phyloP scores from a whole-genome alignment of 2,113 vertebrate genomes.

The Heterochromis multidens region DNA sequence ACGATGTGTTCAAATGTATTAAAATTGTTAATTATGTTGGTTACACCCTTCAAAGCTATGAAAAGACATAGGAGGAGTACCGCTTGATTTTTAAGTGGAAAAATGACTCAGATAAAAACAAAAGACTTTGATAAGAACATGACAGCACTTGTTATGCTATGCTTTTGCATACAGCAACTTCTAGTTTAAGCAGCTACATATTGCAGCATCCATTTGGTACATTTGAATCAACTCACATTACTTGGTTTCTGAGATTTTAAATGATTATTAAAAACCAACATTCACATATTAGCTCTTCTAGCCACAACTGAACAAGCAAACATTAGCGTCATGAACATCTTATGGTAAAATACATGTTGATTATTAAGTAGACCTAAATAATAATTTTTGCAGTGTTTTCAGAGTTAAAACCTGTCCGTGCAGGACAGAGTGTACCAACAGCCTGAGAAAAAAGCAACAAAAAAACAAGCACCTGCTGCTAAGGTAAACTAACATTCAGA shows the following conservation, averaged over 20 bases:
- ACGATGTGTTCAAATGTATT: not conserved
- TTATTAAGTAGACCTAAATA: not conserved
- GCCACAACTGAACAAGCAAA: not conserved
- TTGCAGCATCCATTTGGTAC: not conserved
- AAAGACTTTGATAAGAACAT: not conserved
- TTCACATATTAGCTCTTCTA: not conserved
- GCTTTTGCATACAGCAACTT: not conserved
- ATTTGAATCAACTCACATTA: not conserved
- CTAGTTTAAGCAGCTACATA: not conserved
- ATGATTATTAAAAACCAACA: not conserved
- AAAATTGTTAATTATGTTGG: not conserved
- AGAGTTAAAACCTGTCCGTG: not conserved
- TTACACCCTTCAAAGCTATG: slow-evolving; percentile 5
- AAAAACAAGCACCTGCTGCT: not conserved
- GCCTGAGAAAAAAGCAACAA: not conserved
- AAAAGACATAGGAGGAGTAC: not conserved
- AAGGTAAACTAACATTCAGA: not conserved
- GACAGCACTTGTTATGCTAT: not conserved
- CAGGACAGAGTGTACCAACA: not conserved
- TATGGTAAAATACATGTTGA: not conserved
- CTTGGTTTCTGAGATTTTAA: not conserved
- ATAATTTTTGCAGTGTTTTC: not conserved
- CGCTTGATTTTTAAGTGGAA: not conserved
- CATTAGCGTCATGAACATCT: not conserved
- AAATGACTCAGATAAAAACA: not conserved